Base-by-base conservation (phyloP, 2,113 vertebrate species). In the Zosterops japonicus region DNA sequence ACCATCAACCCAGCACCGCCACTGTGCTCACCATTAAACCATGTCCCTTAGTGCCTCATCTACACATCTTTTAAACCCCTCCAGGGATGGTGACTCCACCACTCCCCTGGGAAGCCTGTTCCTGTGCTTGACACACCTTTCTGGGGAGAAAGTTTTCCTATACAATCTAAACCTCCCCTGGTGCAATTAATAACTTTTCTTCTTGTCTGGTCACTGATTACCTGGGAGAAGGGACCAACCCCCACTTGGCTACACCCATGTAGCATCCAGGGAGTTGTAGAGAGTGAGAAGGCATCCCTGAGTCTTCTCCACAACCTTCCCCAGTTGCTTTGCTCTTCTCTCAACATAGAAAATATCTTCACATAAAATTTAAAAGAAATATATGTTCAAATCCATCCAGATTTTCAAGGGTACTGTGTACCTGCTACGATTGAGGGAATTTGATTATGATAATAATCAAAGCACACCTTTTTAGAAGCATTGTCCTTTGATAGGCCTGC, bases 241-340 rank as follows among this genome's bases (percentile, higher is more conserved):
- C 5, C 33, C 19, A 60, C 9, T 14, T 56, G 29, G 11, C 17
- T 31, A 4, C 75, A n/a, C 7, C 25, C 29, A 24, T 1, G 3
- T 47, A 2, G 31, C 29, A 53, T 12, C 18, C 53, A 59, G 49
- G 49, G 16, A 41, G 6, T 4, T 49, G 29, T 31, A 22, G 8
- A n/a, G 47, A 9, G 8, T 25, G 7, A 31, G 2, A 14, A 31
- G 12, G 10, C 6, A 4, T 4, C 29, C n/a, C 20, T 8, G 20
- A 50, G 17, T 27, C 5, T 42, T 64, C 35, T 71, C 25, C 17
- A 49, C 47, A 49, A 23, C 47, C 22, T 49, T 23, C 22, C 47
- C 47, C 47, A 23, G 47, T 49, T 23, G 22, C 22, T 49, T 49
- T 49, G 20, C 22, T 14, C 11, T 12, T 50, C 50, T 49, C 18